These are phyloP conservation scores for Synodontis membranacea DNA, from an alignment of 2,113 vertebrate genomes.

Conservation along the genomic window DNA sequence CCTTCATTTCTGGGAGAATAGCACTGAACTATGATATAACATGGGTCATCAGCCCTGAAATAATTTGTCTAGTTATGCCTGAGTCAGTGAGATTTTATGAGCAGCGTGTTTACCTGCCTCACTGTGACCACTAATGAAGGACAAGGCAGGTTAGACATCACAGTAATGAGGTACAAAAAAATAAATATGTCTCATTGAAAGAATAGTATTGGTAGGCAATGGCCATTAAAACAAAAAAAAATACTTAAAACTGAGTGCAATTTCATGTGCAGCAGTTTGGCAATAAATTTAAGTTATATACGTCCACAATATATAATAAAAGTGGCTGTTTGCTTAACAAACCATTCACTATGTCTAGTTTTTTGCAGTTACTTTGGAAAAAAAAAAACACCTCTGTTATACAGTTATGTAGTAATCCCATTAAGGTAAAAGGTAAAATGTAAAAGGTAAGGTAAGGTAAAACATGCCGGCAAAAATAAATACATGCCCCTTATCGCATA, in stretches of 20 bases:
- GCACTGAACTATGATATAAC: background rate
- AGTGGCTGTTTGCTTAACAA: background rate
- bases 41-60: background rate
- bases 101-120: background rate
- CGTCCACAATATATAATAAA: background rate
- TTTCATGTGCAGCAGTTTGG: background rate
- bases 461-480: background rate
- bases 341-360: background rate
- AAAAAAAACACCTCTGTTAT: background rate
- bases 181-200: background rate
- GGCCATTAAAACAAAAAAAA: background rate
- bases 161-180: conserved; percentile 41
- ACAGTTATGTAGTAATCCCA: background rate
- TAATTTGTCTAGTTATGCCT: background rate
- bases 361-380: too few species aligned
- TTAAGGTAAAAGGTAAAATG: too few species aligned
- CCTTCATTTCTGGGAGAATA: too few species aligned
- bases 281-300: too few species aligned
- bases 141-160: conserved; percentile 21
- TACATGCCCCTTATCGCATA: too few species aligned
- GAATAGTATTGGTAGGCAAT: background rate
- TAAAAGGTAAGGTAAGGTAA: too few species aligned
- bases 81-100: background rate
- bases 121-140: conserved; percentile 32
- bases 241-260: background rate